phyloP scores from a whole-genome alignment of 2,797 vertebrate species.

The Thunnus albacares region DNA sequence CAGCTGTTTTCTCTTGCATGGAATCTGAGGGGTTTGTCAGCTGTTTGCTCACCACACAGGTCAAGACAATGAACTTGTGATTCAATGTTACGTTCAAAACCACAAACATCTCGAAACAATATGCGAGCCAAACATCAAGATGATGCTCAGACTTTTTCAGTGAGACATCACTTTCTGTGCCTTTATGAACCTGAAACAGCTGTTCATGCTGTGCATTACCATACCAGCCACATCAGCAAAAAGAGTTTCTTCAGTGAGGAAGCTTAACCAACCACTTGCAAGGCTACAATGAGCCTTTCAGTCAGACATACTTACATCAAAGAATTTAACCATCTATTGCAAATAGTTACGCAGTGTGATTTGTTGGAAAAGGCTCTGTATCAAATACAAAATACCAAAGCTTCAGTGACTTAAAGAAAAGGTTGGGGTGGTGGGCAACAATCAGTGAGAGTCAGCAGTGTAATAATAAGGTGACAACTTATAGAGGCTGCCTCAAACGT shows the following conservation, averaged over 20 bases:
- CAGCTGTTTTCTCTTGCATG: slow-evolving; percentile 13
- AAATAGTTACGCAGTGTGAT: too few relatives aligned
- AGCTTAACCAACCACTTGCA: slow-evolving; percentile 22
- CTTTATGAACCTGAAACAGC: slow-evolving; percentile 69
- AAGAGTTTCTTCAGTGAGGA: slow-evolving; percentile 39
- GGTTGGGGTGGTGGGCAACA: too few relatives aligned
- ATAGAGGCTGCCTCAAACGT: too few relatives aligned
- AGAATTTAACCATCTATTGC: too few relatives aligned
- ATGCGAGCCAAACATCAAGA: slow-evolving; percentile 16
- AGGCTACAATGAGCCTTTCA: too few relatives aligned
- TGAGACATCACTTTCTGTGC: slow-evolving; percentile 42
- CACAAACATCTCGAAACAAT: slow-evolving; percentile 14
- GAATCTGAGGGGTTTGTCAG: slow-evolving; percentile 30
- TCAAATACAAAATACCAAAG: too few relatives aligned
- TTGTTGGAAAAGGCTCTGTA: too few relatives aligned
- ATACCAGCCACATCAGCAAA: slow-evolving; percentile 65
- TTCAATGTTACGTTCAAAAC: slow-evolving; percentile 34
- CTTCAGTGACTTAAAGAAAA: too few relatives aligned
- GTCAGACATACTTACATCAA: too few relatives aligned
- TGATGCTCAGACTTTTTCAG: slow-evolving; percentile 38
- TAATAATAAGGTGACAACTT: too few relatives aligned
- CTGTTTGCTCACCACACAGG: slow-evolving; percentile 38
- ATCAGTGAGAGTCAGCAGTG: too few relatives aligned
- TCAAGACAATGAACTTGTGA: slow-evolving; percentile 30
- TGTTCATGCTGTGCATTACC: slow-evolving; percentile 63